These are phyloP conservation scores for Myotis vivesi DNA, from an alignment of 2,797 vertebrate genomes.

Conservation along the genomic window DNA sequence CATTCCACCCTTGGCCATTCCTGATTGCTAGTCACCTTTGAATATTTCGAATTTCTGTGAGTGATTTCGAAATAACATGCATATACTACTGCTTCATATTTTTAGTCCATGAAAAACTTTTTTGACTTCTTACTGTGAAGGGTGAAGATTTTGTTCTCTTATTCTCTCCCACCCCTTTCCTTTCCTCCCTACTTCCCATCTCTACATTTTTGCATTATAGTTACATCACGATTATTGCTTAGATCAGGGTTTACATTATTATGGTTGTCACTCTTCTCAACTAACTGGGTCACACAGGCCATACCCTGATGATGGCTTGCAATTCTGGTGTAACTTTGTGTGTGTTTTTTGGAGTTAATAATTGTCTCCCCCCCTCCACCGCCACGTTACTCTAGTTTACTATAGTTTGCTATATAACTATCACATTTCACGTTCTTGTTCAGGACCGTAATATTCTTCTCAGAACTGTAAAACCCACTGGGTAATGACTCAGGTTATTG, in stretches of 20 bases:
- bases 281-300: not conserved
- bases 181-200: too few relatives aligned
- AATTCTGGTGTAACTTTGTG: not conserved
- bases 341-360: not conserved
- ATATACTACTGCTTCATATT: not conserved
- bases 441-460: not conserved
- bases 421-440: constrained; percentile 12
- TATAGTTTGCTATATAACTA: not conserved
- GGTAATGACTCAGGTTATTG: not conserved
- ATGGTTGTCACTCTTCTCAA: not conserved
- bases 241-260: not conserved
- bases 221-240: not conserved
- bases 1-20: not conserved
- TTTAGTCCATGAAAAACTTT: not conserved
- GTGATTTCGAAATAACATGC: constrained; percentile 7
- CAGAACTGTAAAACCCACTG: not conserved
- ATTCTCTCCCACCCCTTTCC: fast-evolving
- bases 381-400: not conserved
- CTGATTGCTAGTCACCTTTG: not conserved
- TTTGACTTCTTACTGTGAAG: not conserved
- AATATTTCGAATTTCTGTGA: constrained; percentile 40
- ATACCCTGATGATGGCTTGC: not conserved
- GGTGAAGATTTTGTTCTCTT: not conserved
- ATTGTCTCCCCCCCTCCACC: not conserved
- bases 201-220: not conserved